A percentile compares a stretch with the other conserved stretches of the same genome.
Conservation (phyloP, 2,113 vertebrate species). For the Holacanthus passer region DNA sequence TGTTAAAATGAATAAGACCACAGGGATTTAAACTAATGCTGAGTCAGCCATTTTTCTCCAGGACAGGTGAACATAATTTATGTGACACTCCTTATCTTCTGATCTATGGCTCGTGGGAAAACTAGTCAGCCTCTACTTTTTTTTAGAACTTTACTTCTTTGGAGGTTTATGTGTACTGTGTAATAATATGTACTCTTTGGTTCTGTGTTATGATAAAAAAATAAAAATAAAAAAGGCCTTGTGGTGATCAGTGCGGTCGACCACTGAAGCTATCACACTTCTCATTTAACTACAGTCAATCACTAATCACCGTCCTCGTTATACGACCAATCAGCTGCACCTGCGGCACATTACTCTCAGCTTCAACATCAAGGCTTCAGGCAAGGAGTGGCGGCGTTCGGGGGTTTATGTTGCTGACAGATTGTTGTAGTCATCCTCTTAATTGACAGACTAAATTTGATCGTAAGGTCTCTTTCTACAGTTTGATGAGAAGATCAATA, state of each 20-base stretch:
- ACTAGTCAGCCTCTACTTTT: conserved; percentile 14
- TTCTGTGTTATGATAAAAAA: no score
- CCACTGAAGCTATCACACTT: not conserved
- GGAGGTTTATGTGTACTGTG: not conserved
- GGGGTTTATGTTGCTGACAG: conserved; percentile 3
- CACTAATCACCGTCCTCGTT: not conserved
- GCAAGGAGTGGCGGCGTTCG: no score
- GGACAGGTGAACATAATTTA: conserved; percentile 44
- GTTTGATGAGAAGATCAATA: not conserved
- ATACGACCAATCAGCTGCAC: not conserved
- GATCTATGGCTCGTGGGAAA: conserved; percentile 43
- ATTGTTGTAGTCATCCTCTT: not conserved
- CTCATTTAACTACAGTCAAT: not conserved
- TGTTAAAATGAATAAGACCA: conserved; percentile 20
- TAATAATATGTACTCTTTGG: not conserved
- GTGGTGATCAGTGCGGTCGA: no score
- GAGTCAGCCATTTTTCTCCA: conserved; percentile 38
- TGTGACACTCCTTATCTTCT: conserved; percentile 33
- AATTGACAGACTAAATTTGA: not conserved
- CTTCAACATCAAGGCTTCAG: not conserved
- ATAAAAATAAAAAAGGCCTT: no score
- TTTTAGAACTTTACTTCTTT: conserved; percentile 13
- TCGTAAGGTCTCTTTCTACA: not conserved
- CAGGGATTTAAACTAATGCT: conserved; percentile 37
- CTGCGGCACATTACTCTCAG: not conserved